Evolutionary conservation across 2,888 invertebrate genomes (phyloP).

Genomic region (Toxonevra muliebris): DNA sequence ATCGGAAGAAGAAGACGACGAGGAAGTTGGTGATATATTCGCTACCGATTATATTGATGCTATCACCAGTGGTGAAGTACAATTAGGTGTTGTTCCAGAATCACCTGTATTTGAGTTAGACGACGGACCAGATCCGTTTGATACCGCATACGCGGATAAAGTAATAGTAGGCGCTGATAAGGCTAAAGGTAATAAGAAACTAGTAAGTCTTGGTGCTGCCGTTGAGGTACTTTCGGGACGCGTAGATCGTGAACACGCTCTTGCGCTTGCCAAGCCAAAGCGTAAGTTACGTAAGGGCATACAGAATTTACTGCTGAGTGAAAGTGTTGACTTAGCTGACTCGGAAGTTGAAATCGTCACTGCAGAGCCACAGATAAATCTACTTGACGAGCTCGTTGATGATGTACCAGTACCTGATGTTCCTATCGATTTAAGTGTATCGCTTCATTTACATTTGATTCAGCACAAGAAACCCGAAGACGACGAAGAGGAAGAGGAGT

Average conservation of each 20-base stretch:
- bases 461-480: slow-evolving; percentile 62
- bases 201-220: slow-evolving; percentile 84
- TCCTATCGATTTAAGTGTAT: slow-evolving; percentile 77
- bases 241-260: slow-evolving; percentile 77
- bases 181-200: slow-evolving; percentile 77
- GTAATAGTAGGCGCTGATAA: slow-evolving; percentile 81
- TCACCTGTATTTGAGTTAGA: slow-evolving; percentile 78
- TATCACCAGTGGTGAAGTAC: slow-evolving; percentile 84
- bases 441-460: slow-evolving; percentile 69
- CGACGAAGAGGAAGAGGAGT: slow-evolving; percentile 41
- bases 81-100: slow-evolving; percentile 86
- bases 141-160: slow-evolving; percentile 87
- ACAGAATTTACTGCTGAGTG: slow-evolving; percentile 75
- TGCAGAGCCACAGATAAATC: slow-evolving; percentile 68
- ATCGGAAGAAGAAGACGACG: slow-evolving; percentile 76
- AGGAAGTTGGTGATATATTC: slow-evolving; percentile 84
- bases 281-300: slow-evolving; percentile 72
- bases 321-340: slow-evolving; percentile 67
- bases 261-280: slow-evolving; percentile 65
- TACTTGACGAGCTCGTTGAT: slow-evolving; percentile 79
- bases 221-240: slow-evolving; percentile 88
- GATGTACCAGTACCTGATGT: slow-evolving; percentile 69
- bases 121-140: slow-evolving; percentile 84
- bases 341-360: slow-evolving; percentile 52
- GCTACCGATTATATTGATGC: slow-evolving; percentile 89